A percentile compares a stretch with the other conserved stretches of the same genome.
phyloP scores from a whole-genome alignment of 2,113 vertebrate species.

The Pyrgilauda ruficollis region DNA sequence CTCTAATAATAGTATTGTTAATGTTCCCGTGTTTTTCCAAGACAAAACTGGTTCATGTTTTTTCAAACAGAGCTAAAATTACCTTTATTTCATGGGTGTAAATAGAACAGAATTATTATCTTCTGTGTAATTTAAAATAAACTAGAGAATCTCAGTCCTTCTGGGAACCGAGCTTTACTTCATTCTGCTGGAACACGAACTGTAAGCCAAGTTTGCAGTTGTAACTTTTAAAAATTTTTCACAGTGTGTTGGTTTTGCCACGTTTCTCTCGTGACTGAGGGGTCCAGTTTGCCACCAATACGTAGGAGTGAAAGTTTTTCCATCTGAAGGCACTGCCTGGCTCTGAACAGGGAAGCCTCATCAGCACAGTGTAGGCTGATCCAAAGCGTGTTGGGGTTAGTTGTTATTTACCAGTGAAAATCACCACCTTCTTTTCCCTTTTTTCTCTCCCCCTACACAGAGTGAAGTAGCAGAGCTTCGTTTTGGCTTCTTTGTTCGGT shows the following conservation, averaged over 20 bases:
- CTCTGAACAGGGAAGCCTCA: not conserved
- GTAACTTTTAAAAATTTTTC: not conserved
- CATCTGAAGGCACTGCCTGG: not conserved
- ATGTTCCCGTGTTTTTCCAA: not conserved
- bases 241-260: not conserved
- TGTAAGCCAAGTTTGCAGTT: not conserved
- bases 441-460: constrained; percentile 60
- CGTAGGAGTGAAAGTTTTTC: not conserved
- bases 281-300: not conserved
- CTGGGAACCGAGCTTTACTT: not conserved
- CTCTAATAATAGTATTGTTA: not conserved
- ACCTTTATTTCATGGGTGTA: not conserved
- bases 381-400: constrained; percentile 67
- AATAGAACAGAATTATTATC: not conserved
- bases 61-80: not conserved
- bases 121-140: not conserved
- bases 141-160: not conserved
- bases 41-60: not conserved
- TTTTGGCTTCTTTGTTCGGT: constrained; percentile 7
- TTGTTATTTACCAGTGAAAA: constrained; percentile 90
- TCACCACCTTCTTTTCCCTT: constrained; percentile 70
- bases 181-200: not conserved
- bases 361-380: not conserved
- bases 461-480: constrained; percentile 87
- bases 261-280: accelerated